Evolutionary conservation across 2,888 invertebrate species (phyloP).

Genomic region (Meandrusa payeni): DNA sequence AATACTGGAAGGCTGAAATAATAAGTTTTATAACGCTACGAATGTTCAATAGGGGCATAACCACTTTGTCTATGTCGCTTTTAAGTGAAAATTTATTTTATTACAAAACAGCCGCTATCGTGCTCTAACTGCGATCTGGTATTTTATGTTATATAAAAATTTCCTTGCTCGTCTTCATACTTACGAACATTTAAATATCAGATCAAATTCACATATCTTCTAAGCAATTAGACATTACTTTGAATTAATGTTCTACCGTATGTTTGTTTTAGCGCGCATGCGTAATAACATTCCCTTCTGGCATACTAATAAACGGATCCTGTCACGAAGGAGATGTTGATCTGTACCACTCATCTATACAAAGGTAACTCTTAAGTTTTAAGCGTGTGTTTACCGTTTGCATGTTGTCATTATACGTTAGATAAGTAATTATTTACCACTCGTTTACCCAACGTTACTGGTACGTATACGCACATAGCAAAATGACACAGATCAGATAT

Average conservation of each 20-base stretch:
- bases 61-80: conserved; percentile 54
- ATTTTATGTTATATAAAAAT: conserved; percentile 41
- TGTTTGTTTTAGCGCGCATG: conserved; percentile 81
- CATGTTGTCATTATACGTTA: conserved; percentile 33
- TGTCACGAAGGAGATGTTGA: conserved; percentile 61
- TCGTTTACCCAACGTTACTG: conserved; percentile 28
- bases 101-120: conserved; percentile 43
- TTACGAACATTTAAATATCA: conserved; percentile 35
- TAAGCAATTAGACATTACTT: conserved; percentile 32
- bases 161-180: too few species aligned
- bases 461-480: conserved; percentile 49
- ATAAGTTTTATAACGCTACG: conserved; percentile 61
- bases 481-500: conserved; percentile 28
- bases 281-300: conserved; percentile 81
- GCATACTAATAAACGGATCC: conserved; percentile 77
- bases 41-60: conserved; percentile 48
- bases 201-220: conserved; percentile 33
- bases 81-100: conserved; percentile 36
- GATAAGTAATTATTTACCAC: background rate
- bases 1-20: conserved; percentile 56
- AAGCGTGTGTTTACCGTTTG: conserved; percentile 26
- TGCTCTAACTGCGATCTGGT: conserved; percentile 44
- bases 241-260: conserved; percentile 72
- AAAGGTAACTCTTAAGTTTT: conserved; percentile 55
- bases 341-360: conserved; percentile 45